Base-by-base conservation (phyloP, 2,797 vertebrate species). In the Echiichthys vipera region DNA sequence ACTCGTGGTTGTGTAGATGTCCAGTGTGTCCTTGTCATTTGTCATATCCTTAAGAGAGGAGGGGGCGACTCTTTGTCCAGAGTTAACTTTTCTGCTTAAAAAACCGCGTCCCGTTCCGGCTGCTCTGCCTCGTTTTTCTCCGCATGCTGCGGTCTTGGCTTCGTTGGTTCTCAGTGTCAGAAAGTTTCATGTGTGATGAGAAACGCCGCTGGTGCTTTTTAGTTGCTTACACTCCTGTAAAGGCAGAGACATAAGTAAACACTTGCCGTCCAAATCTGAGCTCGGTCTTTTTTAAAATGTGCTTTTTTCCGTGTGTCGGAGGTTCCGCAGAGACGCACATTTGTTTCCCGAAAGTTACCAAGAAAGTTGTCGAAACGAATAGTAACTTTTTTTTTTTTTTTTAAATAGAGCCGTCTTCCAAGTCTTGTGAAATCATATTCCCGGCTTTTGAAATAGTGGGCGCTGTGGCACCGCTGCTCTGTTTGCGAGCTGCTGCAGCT, bases 381-480 rank as follows among this genome's bases (percentile, higher is more conserved):
- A 92, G 92, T 93, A 96, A 96, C 95, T 96, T 96, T 95, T 80
- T 74, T 77, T 94, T 42, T 70, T 36, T 89, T 34, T 34, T 30
- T 30, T 30, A 30, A 3, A 90, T 85, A 89, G 92, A 95, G 94
- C 88, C 88, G 87, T 93, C n/a, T n/a, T 96, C 93, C 92, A 94
- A 93, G 95, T 95, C 95, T 96, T 93, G 95, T 94, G 96, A 95
- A 96, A 95, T 95, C 90, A 94, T 95, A 94, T 97, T 96, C 96
- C 96, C 93, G 89, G 90, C 91, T 95, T 88, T 89, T 94, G 94
- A 93, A 97, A 96, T 97, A 97, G 97, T 98, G 97, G 97, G 97
- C 97, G 97, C 97, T 98, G 94, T 96, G 96, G 96, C 88, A 93
- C 62, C 47, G 62, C 96, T 86, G 93, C 94, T 93, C 93, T 93